These are phyloP conservation scores for Molossus molossus DNA, from an alignment of 2,797 vertebrate species.

Conservation along the genomic window DNA sequence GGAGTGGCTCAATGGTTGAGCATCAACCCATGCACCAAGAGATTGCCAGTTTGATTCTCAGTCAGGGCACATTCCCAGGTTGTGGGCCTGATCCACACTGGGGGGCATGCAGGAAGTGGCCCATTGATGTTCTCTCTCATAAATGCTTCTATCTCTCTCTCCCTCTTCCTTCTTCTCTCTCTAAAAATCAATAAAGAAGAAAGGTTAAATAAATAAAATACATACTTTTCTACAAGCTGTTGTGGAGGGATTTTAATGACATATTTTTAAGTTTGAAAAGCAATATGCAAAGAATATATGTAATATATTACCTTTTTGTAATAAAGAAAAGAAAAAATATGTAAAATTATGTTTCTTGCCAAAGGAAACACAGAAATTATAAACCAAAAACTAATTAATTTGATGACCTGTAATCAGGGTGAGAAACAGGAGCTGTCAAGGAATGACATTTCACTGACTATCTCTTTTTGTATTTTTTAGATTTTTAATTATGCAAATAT, in stretches of 20 bases:
- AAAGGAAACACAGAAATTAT: neutral
- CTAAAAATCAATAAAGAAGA: too few relatives aligned
- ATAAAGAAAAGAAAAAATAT: neutral
- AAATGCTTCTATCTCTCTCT: too few relatives aligned
- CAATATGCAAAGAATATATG: neutral
- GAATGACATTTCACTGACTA: neutral
- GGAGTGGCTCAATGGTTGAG: too few relatives aligned
- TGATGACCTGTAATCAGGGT: neutral
- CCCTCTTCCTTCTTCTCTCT: too few relatives aligned
- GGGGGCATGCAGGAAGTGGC: too few relatives aligned
- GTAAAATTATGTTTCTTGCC: neutral
- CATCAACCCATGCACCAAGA: too few relatives aligned
- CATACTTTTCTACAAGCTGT: neutral
- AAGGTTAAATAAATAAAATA: too few relatives aligned
- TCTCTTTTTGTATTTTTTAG: neutral
- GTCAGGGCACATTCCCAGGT: too few relatives aligned
- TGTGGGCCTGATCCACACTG: too few relatives aligned
- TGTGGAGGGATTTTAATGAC: neutral
- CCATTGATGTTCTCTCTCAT: too few relatives aligned
- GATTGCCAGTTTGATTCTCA: too few relatives aligned
- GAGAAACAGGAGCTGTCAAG: neutral
- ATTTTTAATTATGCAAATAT: constrained; percentile 8
- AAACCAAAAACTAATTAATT: constrained; percentile 34
- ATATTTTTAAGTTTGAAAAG: constrained; percentile 34
- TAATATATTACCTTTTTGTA: neutral